Evolutionary conservation across 2,797 vertebrate genomes (phyloP).

Genomic region (Phylloscopus collybita): DNA sequence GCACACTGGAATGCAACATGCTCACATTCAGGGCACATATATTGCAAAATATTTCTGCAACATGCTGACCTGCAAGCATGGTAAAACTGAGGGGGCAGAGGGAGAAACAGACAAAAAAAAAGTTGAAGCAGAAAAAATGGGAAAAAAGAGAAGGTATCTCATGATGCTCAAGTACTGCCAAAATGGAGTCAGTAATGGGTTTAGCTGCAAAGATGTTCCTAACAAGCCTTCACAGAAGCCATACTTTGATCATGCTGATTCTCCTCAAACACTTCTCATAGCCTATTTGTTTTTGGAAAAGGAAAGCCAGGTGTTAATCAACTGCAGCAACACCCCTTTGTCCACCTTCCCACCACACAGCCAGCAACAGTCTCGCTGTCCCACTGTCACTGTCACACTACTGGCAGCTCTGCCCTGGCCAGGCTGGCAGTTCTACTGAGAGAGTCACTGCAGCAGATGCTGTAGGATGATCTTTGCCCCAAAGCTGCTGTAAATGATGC

Average conservation of each 20-base stretch:
- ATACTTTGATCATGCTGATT: background rate
- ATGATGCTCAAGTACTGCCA: background rate
- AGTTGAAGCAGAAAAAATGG: background rate
- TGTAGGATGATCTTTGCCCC: background rate
- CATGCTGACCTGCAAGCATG: background rate
- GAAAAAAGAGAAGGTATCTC: background rate
- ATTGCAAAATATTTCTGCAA: background rate
- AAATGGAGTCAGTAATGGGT: background rate
- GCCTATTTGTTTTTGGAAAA: background rate
- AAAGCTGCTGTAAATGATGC: background rate
- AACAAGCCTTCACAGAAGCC: background rate
- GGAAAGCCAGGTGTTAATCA: background rate
- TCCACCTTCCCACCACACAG: background rate
- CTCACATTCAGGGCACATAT: background rate
- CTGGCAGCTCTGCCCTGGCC: background rate
- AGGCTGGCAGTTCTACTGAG: background rate
- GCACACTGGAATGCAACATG: background rate
- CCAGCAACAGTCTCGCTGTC: background rate
- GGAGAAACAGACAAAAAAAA: background rate
- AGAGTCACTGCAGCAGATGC: background rate
- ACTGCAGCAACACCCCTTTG: background rate
- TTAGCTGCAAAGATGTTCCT: background rate
- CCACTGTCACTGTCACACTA: background rate
- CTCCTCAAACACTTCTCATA: background rate
- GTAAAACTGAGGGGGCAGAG: background rate